phyloP scores from a whole-genome alignment of 2,797 vertebrate species.

The Tiaroga cobitis region DNA sequence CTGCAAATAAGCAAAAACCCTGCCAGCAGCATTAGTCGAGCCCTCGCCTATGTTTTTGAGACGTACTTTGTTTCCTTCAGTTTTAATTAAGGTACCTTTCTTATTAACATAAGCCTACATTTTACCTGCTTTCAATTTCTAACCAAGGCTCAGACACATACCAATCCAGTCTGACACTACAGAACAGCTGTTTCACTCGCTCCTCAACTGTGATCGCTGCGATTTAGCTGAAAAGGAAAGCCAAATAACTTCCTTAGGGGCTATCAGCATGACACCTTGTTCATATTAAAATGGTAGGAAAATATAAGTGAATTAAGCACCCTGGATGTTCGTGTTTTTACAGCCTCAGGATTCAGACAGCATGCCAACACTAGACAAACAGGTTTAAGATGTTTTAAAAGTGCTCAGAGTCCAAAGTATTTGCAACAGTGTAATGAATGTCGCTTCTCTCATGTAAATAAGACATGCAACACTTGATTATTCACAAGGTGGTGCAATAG shows the following conservation, averaged over 20 bases:
- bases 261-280: constrained; percentile 13
- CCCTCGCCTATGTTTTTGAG: constrained; percentile 59
- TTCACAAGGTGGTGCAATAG: constrained; percentile 80
- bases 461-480: constrained; percentile 70
- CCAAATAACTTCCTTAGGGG: not conserved
- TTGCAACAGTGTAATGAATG: not conserved
- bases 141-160: not conserved
- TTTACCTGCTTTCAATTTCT: constrained; percentile 65
- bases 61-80: constrained; percentile 61
- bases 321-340: not conserved
- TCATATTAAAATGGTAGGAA: not conserved
- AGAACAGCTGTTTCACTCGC: not conserved
- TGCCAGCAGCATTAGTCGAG: constrained; percentile 70
- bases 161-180: not conserved
- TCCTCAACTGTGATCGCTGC: not conserved
- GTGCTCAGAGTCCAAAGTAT: not conserved
- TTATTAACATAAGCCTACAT: constrained; percentile 71
- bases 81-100: constrained; percentile 73
- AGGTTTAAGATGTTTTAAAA: not conserved
- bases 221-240: not conserved
- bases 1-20: constrained; percentile 52
- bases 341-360: not conserved
- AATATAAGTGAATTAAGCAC: not conserved
- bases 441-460: not conserved
- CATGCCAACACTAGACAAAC: not conserved